Base-by-base conservation (phyloP, 2,888 invertebrate species). In the Drosophila merina region DNA sequence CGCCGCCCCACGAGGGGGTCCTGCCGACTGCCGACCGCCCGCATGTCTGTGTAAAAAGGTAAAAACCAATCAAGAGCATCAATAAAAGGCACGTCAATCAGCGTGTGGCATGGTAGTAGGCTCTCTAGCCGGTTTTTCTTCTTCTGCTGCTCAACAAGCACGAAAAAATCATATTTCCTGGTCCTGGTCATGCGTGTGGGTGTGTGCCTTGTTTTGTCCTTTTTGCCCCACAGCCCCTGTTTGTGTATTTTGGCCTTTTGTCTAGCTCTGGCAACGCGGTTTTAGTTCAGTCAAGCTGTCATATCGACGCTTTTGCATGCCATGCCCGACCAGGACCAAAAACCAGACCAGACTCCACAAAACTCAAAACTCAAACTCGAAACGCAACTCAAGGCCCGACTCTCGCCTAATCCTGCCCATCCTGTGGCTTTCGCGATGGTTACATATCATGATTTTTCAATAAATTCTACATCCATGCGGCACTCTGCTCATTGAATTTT, bases 31-130 rank as follows among this genome's bases (percentile, higher is more conserved):
- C 8, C 9, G 36, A 55, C 44, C 57, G 44, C 79, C 84, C 78
- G 86, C 78, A 80, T 83, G 68, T 69, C 59, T 75, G 68, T 55
- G 60, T 69, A 69, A 87, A 85, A 83, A 89, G 89, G 89, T 89
- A 90, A 90, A 90, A 90, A 90, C 89, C 91, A 91, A 91, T 91
- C 91, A 91, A 90, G 89, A 90, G 88, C 91, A 91, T 91, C 91
- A 91, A 91, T 90, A 90, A 91, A 91, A 91, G 88, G 89, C 89
- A 89, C 90, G 91, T 91, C 90, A 90, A 91, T 91, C 91, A 91
- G 88, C 87, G 72, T 73, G 40, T 59, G 55, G 62, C 62, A 47
- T 62, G 68, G 71, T 56, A 36, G 69, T 77, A 81, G 82, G 77
- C 79, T 72, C 79, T 50, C 45, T 51, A 51, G 7, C 20, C 3